Evolutionary conservation across 2,113 vertebrate genomes (phyloP).

Genomic region (Silurus glanis): DNA sequence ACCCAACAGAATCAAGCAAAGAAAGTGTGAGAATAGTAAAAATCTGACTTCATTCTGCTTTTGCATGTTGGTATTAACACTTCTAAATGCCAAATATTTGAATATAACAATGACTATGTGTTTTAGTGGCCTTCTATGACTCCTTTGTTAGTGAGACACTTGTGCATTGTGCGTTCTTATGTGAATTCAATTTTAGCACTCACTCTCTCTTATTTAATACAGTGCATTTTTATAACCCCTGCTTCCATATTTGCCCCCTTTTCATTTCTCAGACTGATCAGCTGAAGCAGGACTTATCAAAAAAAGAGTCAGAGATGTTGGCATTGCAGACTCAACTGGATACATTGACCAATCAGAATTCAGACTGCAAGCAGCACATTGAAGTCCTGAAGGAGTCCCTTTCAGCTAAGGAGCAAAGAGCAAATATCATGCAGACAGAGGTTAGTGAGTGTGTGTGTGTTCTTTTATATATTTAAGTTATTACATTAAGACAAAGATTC

Average conservation of each 20-base stretch:
- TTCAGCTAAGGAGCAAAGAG: conserved; percentile 95
- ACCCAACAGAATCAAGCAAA: background rate
- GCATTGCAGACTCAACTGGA: conserved; percentile 98
- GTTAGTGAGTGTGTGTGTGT: conserved; percentile 64
- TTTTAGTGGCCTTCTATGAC: background rate
- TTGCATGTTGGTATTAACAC: background rate
- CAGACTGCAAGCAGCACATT: conserved; percentile 98
- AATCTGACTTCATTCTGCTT: background rate
- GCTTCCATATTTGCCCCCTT: background rate
- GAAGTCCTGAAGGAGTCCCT: conserved; percentile 99
- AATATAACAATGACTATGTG: background rate
- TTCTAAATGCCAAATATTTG: conserved; percentile 4
- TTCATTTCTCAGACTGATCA: conserved; percentile 84
- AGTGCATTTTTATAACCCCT: background rate
- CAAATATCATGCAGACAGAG: conserved; percentile 95
- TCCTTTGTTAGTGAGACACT: background rate
- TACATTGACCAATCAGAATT: conserved; percentile 98
- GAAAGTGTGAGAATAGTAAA: background rate
- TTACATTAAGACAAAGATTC: background rate
- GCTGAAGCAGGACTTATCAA: conserved; percentile 92
- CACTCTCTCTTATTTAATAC: background rate
- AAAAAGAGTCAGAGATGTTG: conserved; percentile 96
- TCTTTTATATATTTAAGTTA: too few species aligned
- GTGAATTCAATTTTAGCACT: background rate
- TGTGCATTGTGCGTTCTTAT: background rate